Percentiles rank a stretch among this genome's conserved stretches.
Conservation (phyloP, 2,797 vertebrate species). For the Sebastiscus tertius region DNA sequence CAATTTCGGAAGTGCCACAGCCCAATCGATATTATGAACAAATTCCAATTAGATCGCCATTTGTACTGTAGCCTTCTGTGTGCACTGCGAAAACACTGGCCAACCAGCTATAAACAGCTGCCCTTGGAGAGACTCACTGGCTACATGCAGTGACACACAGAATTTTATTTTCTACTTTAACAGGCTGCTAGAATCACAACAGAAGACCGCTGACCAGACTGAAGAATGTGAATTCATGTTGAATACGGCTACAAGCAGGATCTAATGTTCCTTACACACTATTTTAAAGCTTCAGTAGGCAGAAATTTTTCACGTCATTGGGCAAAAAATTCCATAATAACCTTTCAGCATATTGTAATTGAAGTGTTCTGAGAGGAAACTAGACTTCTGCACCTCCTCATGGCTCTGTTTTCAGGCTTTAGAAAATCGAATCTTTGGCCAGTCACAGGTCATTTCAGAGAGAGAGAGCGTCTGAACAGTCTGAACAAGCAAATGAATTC, state of each 20-base stretch:
- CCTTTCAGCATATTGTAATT: too few species aligned
- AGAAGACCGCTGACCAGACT: not conserved
- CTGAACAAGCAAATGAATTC: too few species aligned
- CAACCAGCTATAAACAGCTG: not conserved
- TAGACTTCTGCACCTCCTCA: too few species aligned
- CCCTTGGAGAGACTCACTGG: not conserved
- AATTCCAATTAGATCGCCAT: slow-evolving; percentile 66
- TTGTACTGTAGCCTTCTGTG: slow-evolving; percentile 45
- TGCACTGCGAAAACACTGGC: not conserved
- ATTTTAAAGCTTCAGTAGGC: too few species aligned
- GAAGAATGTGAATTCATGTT: not conserved
- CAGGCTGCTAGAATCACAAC: not conserved
- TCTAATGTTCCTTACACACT: not conserved
- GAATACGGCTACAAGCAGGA: not conserved
- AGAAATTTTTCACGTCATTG: fast-evolving
- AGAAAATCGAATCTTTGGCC: too few species aligned
- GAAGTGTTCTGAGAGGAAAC: too few species aligned
- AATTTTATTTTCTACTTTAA: not conserved
- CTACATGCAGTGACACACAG: not conserved
- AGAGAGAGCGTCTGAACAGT: too few species aligned
- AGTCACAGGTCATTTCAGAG: too few species aligned
- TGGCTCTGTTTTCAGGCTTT: too few species aligned
- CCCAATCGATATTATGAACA: slow-evolving; percentile 67
- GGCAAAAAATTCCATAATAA: too few species aligned
- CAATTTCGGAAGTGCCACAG: slow-evolving; percentile 59